These are phyloP conservation scores for Vespertilio murinus DNA, from an alignment of 2,797 vertebrate genomes.

Conservation along the genomic window DNA sequence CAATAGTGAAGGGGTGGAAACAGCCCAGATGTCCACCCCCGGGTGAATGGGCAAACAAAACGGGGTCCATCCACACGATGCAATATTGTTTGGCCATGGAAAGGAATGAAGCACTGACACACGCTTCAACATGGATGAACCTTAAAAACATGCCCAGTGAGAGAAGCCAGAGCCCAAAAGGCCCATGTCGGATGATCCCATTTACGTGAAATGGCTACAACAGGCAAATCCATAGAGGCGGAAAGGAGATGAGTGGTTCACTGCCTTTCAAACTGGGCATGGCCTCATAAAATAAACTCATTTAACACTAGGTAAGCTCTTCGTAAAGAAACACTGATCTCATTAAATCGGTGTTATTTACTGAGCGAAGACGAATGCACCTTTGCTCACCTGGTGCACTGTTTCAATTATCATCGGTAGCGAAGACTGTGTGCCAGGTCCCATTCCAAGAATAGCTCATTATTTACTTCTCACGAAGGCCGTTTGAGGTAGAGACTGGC, in stretches of 20 bases:
- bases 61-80: background rate
- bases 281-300: background rate
- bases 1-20: background rate
- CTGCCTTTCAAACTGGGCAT: background rate
- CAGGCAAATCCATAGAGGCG: background rate
- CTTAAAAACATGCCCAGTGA: background rate
- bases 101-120: background rate
- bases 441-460: background rate
- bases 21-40: background rate
- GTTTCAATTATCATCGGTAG: background rate
- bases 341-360: background rate
- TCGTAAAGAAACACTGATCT: background rate
- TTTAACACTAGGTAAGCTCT: background rate
- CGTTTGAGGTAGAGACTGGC: background rate
- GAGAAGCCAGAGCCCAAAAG: background rate
- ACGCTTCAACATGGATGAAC: rapidly evolving
- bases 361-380: background rate
- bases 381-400: background rate
- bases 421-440: background rate
- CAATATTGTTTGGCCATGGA: background rate
- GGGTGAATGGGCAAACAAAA: background rate
- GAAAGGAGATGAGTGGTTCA: background rate
- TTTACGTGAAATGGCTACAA: background rate
- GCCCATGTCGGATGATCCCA: background rate
- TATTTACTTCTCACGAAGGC: background rate